phyloP scores from a whole-genome alignment of 1,140 invertebrate species.

The Scaptomyza pallida region DNA sequence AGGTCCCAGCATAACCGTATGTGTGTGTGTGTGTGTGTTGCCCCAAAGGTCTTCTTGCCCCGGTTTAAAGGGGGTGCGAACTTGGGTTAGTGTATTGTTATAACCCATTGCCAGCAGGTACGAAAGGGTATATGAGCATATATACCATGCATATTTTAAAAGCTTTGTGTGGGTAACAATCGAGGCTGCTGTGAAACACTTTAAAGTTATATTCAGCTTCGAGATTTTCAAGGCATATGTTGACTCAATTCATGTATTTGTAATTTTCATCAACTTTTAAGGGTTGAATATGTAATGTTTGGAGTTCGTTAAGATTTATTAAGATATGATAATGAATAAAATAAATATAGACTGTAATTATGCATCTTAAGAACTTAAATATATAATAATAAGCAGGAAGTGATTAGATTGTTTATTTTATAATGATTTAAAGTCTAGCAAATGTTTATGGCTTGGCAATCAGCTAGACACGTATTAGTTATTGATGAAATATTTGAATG shows the following conservation, averaged over 20 bases:
- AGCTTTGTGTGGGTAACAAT: background rate
- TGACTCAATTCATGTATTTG: no score
- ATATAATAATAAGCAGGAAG: no score
- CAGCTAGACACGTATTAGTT: no score
- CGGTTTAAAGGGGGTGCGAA: background rate
- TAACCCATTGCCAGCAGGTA: constrained; percentile 14
- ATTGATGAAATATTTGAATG: background rate
- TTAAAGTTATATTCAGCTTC: background rate
- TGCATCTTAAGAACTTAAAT: no score
- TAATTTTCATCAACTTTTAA: background rate
- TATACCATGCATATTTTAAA: constrained; percentile 21
- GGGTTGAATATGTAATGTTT: no score
- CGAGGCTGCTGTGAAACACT: background rate
- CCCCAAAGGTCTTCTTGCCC: no score
- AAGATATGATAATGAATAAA: no score
- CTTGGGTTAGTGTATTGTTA: constrained; percentile 51
- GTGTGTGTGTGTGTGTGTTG: constrained; percentile 30
- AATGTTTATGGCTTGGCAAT: no score
- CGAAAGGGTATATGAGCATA: constrained; percentile 29
- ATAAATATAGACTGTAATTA: no score
- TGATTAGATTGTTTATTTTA: no score
- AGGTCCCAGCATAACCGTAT: constrained; percentile 50
- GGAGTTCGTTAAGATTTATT: no score
- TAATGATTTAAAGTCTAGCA: no score
- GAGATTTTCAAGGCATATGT: background rate